Base-by-base conservation (phyloP, 2,797 vertebrate genomes). In the Euphonia xanthogaster region DNA sequence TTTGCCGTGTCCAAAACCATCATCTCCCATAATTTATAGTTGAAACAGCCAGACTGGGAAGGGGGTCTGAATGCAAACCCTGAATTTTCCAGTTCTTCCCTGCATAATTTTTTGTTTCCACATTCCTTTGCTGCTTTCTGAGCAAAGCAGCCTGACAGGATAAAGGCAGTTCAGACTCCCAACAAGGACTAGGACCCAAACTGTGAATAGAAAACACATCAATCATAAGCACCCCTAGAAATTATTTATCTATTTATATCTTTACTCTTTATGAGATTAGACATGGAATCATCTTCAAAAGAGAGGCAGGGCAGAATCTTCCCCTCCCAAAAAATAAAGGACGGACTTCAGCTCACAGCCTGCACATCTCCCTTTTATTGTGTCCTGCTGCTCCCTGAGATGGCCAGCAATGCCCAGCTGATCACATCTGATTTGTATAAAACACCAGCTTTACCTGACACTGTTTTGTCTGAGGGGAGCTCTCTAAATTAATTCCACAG, bases 401-500 rank as follows among this genome's bases (percentile, higher is more conserved):
- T 58, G 70, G 58, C 61, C 92, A 86, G 79, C 44, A 53, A 30
- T 60, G 70, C 85, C 79, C 89, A 90, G 76, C 70, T 90, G 91
- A 93, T 93, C 61, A 7, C 47, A 70, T 66, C 72, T 86, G 62
- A 88, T 90, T 75, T 78, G 54, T 91, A 78, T 73, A 70, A 91
- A 86, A 65, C 37, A 62, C 44, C 4, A 0, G 33, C 85, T 95
- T 90, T 48, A 96, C 82, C 91, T 90, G 70, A 70, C 55, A 20
- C 33, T 66, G 37, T 72, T 91, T 78, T 83, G 72, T 93, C 87
- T 62, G 3, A 90, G 85, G 51, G 67, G 75, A 95, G 76, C 75
- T 72, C 89, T 96, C 75, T 72, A 81, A 86, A 93, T 91, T 91
- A 81, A 94, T 95, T 92, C 82, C 82, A 73, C 54, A 62, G 51